A percentile compares a stretch with the other conserved stretches of the same genome.
These are phyloP conservation scores for Amblyteles armatorius DNA, from an alignment of 2,888 invertebrate genomes.

Conservation along the genomic window DNA sequence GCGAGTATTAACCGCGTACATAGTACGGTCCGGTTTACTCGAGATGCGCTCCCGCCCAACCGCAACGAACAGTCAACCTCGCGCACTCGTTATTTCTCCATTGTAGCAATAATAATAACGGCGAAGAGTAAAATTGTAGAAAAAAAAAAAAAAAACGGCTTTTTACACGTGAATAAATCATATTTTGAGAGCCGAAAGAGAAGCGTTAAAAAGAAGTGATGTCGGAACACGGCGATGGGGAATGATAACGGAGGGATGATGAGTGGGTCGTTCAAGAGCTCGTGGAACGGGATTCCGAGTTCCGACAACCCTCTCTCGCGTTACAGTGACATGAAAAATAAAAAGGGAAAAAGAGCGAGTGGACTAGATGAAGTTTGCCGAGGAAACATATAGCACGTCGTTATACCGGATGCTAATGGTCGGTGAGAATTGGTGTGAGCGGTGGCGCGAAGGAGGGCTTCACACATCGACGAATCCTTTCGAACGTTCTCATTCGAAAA, in stretches of 20 bases:
- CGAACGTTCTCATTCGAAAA: conserved; percentile 12
- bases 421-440: neutral
- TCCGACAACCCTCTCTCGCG: conserved; percentile 1
- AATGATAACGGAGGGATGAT: conserved; percentile 12
- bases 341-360: neutral
- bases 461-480: conserved; percentile 12
- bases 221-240: neutral
- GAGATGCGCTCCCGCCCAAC: conserved; percentile 19
- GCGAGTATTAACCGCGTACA: conserved; percentile 20
- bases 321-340: conserved; percentile 9
- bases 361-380: neutral
- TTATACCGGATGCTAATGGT: conserved; percentile 21
- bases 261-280: conserved; percentile 9
- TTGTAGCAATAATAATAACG: neutral
- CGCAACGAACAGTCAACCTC: conserved; percentile 33
- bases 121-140: neutral
- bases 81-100: conserved; percentile 25
- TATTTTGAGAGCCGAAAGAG: neutral
- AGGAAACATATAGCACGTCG: neutral
- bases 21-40: conserved; percentile 29
- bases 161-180: neutral
- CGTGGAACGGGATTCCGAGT: neutral
- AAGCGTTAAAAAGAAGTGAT: neutral
- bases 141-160: neutral
- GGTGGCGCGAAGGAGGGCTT: neutral